Evolutionary conservation across 2,888 invertebrate genomes (phyloP).

Genomic region (Hirtodrosophila alboralis): DNA sequence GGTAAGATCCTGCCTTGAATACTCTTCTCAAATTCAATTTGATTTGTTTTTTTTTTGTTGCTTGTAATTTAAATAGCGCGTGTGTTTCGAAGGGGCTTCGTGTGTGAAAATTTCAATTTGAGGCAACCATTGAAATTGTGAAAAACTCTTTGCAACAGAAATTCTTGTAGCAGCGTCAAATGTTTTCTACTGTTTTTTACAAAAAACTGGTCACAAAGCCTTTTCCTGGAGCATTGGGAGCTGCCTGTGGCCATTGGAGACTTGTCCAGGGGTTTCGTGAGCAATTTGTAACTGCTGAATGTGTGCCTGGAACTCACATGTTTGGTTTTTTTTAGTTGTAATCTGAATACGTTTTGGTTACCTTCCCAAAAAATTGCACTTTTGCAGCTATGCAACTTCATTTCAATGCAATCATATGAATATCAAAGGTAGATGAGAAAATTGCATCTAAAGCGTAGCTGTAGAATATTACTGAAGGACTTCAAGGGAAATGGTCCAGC

Average conservation of each 20-base stretch:
- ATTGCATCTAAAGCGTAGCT: no score
- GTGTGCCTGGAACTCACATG: not conserved
- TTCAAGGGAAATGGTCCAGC: no score
- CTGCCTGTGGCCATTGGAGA: constrained; percentile 20
- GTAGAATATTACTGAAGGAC: no score
- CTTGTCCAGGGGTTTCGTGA: constrained; percentile 46
- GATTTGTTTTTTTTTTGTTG: not conserved
- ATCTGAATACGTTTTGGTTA: no score
- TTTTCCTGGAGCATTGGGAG: constrained; percentile 1
- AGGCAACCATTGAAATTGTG: constrained; percentile 37
- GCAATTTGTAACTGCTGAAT: constrained; percentile 44
- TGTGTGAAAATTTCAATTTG: constrained; percentile 52
- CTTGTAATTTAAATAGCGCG: constrained; percentile 6
- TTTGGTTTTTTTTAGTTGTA: constrained; percentile 1
- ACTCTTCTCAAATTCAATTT: not conserved
- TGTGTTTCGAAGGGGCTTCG: constrained; percentile 31
- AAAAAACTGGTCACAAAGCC: constrained; percentile 12
- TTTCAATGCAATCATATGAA: constrained; percentile 3
- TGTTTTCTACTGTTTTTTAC: no score
- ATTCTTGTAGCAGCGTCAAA: constrained; percentile 1
- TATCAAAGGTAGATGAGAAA: not conserved
- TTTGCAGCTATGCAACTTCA: not conserved
- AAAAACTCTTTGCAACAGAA: constrained; percentile 12
- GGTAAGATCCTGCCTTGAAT: not conserved
- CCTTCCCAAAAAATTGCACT: no score